Conservation (phyloP, 2,113 vertebrate species). For the Pomatostomus ruficeps region DNA sequence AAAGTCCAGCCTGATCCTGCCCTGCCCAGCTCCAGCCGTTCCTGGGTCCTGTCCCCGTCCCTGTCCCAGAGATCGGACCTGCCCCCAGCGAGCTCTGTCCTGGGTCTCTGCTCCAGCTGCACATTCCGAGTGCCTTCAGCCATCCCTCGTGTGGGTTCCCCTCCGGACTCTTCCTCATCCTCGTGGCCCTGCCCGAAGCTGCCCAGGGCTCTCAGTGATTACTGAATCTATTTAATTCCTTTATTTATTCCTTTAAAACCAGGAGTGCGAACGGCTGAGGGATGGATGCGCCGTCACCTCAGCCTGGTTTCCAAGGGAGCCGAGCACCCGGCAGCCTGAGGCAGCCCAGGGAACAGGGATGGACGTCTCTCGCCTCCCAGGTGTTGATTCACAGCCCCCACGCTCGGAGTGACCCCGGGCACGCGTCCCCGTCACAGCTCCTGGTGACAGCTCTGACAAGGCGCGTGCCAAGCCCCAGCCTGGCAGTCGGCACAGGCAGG, state of each 20-base stretch:
- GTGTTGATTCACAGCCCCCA: neutral
- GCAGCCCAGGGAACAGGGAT: neutral
- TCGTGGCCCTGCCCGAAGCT: neutral
- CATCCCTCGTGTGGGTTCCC: rapidly evolving
- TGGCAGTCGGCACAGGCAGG: neutral
- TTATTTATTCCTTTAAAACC: neutral
- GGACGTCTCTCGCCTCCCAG: neutral
- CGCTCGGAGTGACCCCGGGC: neutral
- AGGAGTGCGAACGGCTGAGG: neutral
- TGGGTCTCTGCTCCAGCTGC: neutral
- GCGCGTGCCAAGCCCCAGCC: neutral
- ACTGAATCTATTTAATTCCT: too few relatives aligned
- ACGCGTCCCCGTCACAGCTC: neutral
- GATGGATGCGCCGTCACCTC: neutral
- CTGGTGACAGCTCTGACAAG: neutral
- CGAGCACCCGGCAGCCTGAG: neutral
- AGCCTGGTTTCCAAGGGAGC: slow-evolving; percentile 7
- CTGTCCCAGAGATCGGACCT: neutral
- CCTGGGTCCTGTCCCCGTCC: neutral
- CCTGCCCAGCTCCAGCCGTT: neutral
- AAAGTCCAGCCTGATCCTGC: rapidly evolving
- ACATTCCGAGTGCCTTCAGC: neutral
- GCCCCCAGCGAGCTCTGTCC: neutral
- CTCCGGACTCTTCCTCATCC: neutral
- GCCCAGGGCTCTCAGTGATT: neutral